These are phyloP conservation scores for Diarsia mendica DNA, from an alignment of 2,888 invertebrate species.

Conservation along the genomic window DNA sequence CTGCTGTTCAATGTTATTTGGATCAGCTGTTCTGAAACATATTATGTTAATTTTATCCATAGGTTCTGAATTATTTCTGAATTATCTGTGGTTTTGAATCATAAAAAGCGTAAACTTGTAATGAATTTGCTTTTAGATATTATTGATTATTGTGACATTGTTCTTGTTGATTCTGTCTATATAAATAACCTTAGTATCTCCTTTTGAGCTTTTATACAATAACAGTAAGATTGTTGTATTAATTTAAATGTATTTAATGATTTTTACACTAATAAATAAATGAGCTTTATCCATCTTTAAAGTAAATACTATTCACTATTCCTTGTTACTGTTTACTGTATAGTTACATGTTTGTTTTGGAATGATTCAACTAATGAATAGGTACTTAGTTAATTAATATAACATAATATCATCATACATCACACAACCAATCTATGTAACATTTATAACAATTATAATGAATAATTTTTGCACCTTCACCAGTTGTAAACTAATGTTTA, in stretches of 20 bases:
- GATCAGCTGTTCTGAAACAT: conserved; percentile 35
- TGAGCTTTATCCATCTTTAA: not conserved
- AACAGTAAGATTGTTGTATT: not conserved
- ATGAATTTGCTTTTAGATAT: not conserved
- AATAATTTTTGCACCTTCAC: no score
- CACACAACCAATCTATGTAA: no score
- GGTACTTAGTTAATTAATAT: not conserved
- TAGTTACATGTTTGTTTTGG: not conserved
- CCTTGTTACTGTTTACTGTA: not conserved
- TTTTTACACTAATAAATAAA: not conserved
- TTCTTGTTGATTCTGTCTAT: not conserved
- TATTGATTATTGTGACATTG: not conserved
- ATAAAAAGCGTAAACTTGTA: not conserved
- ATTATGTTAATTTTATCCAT: not conserved
- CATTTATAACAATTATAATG: no score
- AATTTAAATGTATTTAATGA: not conserved
- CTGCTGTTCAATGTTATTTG: not conserved
- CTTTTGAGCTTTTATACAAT: not conserved
- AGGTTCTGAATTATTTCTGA: no score
- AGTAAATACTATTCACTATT: no score
- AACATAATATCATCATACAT: not conserved
- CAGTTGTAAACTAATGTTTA: no score
- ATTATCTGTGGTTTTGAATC: no score
- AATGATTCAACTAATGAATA: not conserved
- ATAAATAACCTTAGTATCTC: not conserved